Evolutionary conservation across 1,140 invertebrate species (phyloP), one percentile per base, ranked within the genome.

Genomic region (Caenorhabditis brenneri): DNA sequence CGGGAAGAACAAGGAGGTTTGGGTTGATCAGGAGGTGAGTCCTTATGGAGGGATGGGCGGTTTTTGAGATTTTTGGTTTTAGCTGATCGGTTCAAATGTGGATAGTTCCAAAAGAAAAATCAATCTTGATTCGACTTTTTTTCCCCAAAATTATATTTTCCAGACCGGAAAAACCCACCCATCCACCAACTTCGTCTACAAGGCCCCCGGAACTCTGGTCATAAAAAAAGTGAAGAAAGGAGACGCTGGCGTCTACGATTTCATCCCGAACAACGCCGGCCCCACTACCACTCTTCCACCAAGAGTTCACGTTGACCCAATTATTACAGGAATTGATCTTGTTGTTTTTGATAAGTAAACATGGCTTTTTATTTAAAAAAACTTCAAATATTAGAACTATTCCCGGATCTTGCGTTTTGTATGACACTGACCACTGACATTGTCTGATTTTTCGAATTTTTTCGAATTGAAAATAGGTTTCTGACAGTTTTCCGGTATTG

Each of bases 341-440:
- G 36, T 31, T 65, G 58, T 65, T 65, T n/a, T n/a, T n/a, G n/a
- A n/a, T n/a, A n/a, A 55, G 27, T 29, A 27, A 12, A 55, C 27
- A 6, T 5, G 39, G 12, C 12, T 42, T 6, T 42, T 12, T 6
- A 42, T 42, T n/a, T n/a, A 46, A 46, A 51, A 1, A 19, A 51
- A 51, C 0, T 55, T 55, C 24, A 27, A 10, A 27, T 27, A 27
- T 55, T 27, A 10, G 53, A 55, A 55, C 53, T 55, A 27, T 27
- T 55, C 15, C 53, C 53, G 27, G 53, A 55, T 27, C 24, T 55
- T 9, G 53, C 53, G 22, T 51, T 51, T n/a, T 51, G 49, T 0
- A 55, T 55, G 22, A 74, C 65, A 42, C 65, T 74, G 65, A 74
- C 29, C 1, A 74, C 65, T 42, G 65, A 74, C 65, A 27, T 74